A percentile compares a stretch with the other conserved stretches of the same genome.
These are phyloP conservation scores for Thamnophis sirtalis DNA, from an alignment of 2,113 vertebrate species.

Conservation along the genomic window DNA sequence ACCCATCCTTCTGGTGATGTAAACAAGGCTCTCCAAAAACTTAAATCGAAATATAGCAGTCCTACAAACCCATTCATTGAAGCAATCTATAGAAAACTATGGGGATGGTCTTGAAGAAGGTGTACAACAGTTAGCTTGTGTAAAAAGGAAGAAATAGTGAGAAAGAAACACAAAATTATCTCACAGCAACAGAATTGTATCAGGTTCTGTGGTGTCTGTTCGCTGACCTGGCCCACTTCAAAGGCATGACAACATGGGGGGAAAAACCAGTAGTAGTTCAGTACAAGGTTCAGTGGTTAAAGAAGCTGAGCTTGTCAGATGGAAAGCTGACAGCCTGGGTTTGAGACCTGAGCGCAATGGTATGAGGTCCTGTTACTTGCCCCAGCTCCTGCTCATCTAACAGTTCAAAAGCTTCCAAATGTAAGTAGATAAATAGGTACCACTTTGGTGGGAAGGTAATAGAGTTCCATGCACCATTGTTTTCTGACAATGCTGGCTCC, in stretches of 20 bases:
- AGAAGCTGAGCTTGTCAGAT: too few relatives aligned
- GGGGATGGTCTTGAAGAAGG: background rate
- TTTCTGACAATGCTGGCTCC: too few relatives aligned
- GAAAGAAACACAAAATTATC: background rate
- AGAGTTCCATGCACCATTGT: too few relatives aligned
- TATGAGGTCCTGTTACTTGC: too few relatives aligned
- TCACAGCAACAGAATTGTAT: background rate
- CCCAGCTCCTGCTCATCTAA: too few relatives aligned
- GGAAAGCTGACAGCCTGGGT: too few relatives aligned
- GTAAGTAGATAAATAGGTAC: too few relatives aligned
- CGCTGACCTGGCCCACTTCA: background rate
- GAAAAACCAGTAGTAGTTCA: background rate
- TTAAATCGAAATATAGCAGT: background rate
- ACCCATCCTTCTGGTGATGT: background rate
- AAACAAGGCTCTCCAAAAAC: background rate
- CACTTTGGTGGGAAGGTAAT: too few relatives aligned
- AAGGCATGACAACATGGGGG: background rate
- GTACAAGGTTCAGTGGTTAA: too few relatives aligned
- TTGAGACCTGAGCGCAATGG: too few relatives aligned
- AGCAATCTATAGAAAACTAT: background rate
- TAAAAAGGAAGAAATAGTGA: background rate
- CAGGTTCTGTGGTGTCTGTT: background rate
- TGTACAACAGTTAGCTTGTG: background rate
- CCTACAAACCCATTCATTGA: background rate
- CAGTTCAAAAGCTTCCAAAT: too few relatives aligned